Evolutionary conservation across 2,797 vertebrate species (phyloP), one percentile per base, ranked within the genome.

Genomic region (Alcedo quadribrachys): DNA sequence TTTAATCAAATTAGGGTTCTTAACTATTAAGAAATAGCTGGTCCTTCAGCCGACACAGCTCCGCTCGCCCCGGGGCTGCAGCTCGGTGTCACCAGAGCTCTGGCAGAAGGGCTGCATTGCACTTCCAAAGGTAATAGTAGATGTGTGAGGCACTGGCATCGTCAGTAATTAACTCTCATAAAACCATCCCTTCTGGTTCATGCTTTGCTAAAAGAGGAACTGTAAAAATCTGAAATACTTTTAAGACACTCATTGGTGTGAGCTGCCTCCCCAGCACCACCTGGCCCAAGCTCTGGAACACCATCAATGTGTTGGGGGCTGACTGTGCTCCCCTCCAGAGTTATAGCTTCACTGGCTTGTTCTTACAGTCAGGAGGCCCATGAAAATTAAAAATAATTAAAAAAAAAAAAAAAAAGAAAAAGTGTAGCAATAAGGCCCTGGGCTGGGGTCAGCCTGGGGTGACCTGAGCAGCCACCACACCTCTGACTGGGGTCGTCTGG

Each of bases 61-160:
- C 61, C 4, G 33, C 48, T 15, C 5, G 1, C 57, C 19, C 50
- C 1, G 1, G 53, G 19, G 67, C 79, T 48, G 76, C 68, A 24
- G 54, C 71, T 30, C 43, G 7, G 2, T 25, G 17, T 21, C 7
- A 9, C 33, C 9, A 12, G 40, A 54, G 71, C 87, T 35, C 53
- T 28, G 73, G 86, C 86, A 46, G 54, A 40, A 45, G 70, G 81
- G 81, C 88, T 43, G 77, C 13, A 16, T 8, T 65, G 87, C 76
- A 28, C 57, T 60, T 61, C 20, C 5, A 90, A 53, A 45, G 92
- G 73, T 3, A 61, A 10, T 45, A 4, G 62, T 30, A 45, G 12
- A 15, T 65, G 63, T 8, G 68, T 60, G 92, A 95, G 92, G 94
- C 86, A 95, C 94, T 87, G 92, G 86, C 89, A 75, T 40, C 83